Conservation (phyloP, 1,140 invertebrate species). For the Gonioctena quinquepunctata region DNA sequence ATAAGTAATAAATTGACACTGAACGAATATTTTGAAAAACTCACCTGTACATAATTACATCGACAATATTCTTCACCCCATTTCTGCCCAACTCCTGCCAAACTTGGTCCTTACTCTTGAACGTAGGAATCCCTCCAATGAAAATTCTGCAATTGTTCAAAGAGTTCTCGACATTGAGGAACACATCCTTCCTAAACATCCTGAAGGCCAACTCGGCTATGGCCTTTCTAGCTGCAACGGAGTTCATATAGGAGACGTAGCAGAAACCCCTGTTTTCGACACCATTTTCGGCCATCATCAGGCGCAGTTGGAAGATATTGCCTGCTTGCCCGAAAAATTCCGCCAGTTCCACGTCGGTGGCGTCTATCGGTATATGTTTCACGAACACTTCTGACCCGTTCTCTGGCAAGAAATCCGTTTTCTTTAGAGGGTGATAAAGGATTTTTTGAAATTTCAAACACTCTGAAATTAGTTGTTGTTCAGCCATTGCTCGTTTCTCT, state of each 20-base stretch:
- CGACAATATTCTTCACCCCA: slow-evolving; percentile 60
- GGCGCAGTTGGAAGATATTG: slow-evolving; percentile 19
- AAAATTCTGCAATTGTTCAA: slow-evolving; percentile 80
- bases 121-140: slow-evolving; percentile 78
- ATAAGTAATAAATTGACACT: no score
- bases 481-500: not conserved
- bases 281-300: slow-evolving; percentile 18
- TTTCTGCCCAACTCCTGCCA: slow-evolving; percentile 67
- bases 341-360: slow-evolving; percentile 17
- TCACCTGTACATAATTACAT: slow-evolving; percentile 77
- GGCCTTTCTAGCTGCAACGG: slow-evolving; percentile 19
- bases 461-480: not conserved
- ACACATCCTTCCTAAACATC: not conserved
- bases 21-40: not conserved
- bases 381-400: slow-evolving; percentile 26
- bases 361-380: slow-evolving; percentile 20
- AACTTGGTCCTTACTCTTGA: slow-evolving; percentile 72
- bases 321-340: slow-evolving; percentile 29
- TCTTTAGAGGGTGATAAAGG: not conserved
- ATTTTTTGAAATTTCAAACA: not conserved
- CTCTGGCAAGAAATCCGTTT: not conserved
- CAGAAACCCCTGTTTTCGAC: slow-evolving; percentile 26
- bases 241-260: slow-evolving; percentile 32
- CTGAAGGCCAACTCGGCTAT: not conserved
- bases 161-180: slow-evolving; percentile 19